Evolutionary conservation across 2,888 invertebrate genomes (phyloP).

Genomic region (Dysmachus trigonus): DNA sequence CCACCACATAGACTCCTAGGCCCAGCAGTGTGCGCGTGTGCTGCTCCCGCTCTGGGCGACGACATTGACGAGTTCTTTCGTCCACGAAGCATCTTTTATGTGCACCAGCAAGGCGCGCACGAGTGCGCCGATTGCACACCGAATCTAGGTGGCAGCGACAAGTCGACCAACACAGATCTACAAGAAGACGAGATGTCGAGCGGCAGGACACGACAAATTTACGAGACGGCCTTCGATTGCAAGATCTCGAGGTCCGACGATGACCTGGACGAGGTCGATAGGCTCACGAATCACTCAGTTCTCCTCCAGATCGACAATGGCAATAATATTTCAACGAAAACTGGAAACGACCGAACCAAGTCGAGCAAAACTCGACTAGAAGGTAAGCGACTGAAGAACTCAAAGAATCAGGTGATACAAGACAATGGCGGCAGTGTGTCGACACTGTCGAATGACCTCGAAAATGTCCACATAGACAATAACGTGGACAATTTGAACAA

Average conservation of each 20-base stretch:
- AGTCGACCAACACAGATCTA: conserved; percentile 49
- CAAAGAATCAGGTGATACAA: conserved; percentile 62
- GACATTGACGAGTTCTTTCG: conserved; percentile 73
- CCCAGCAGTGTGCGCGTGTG: conserved; percentile 77
- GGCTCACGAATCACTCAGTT: conserved; percentile 82
- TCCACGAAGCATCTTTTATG: conserved; percentile 74
- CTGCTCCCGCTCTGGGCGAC: conserved; percentile 70
- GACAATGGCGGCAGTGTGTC: conserved; percentile 52
- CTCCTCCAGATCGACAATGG: conserved; percentile 69
- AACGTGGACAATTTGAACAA: conserved; percentile 67
- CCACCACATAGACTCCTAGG: conserved; percentile 74
- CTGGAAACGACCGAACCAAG: conserved; percentile 54
- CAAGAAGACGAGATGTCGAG: conserved; percentile 66
- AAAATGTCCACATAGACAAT: conserved; percentile 70
- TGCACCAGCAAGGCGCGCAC: conserved; percentile 73
- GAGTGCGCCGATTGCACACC: conserved; percentile 63
- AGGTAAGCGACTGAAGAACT: conserved; percentile 61
- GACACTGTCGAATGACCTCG: conserved; percentile 65
- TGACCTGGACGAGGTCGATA: conserved; percentile 82
- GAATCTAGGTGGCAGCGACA: conserved; percentile 43
- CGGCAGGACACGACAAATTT: conserved; percentile 75
- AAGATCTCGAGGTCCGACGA: conserved; percentile 83
- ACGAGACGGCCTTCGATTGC: conserved; percentile 91
- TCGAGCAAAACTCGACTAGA: conserved; percentile 57
- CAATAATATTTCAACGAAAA: conserved; percentile 52